These are phyloP conservation scores for Gyrodactylus bullatarudis DNA, from an alignment of 1,140 invertebrate genomes.

Conservation along the genomic window DNA sequence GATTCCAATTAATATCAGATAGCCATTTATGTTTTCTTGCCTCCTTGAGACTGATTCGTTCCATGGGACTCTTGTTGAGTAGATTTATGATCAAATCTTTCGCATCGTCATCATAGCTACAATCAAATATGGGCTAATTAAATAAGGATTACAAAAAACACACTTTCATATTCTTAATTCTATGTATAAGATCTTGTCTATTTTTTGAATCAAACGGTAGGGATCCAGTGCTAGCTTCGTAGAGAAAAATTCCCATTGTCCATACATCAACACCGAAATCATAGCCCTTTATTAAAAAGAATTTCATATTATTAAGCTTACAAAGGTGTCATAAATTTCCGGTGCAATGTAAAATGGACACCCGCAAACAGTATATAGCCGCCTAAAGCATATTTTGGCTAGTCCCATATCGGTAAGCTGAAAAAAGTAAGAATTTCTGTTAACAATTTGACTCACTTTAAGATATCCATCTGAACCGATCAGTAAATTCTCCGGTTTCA, in stretches of 20 bases:
- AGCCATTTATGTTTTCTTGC: not conserved
- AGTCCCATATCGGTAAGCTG: slow-evolving; percentile 78
- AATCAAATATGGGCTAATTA: not conserved
- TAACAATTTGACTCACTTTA: not conserved
- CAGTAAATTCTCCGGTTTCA: slow-evolving; percentile 7
- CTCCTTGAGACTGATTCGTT: not conserved
- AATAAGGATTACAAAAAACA: not conserved
- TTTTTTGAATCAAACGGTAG: not conserved
- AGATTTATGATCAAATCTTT: not conserved
- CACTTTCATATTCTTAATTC: not conserved
- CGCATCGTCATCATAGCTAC: not conserved
- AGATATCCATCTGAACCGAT: not conserved
- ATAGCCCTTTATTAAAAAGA: not conserved
- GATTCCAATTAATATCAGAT: not conserved
- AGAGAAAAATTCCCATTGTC: not conserved
- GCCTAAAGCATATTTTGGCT: slow-evolving; percentile 39
- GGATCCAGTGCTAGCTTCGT: not conserved
- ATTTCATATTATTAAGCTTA: not conserved
- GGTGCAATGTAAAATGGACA: slow-evolving; percentile 41
- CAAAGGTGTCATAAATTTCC: slow-evolving; percentile 9
- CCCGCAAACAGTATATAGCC: slow-evolving; percentile 81
- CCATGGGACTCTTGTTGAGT: not conserved
- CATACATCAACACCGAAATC: not conserved
- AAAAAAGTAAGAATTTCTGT: not conserved
- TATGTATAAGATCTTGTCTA: not conserved